phyloP scores from a whole-genome alignment of 2,797 vertebrate species.

The Ambastaia sidthimunki region DNA sequence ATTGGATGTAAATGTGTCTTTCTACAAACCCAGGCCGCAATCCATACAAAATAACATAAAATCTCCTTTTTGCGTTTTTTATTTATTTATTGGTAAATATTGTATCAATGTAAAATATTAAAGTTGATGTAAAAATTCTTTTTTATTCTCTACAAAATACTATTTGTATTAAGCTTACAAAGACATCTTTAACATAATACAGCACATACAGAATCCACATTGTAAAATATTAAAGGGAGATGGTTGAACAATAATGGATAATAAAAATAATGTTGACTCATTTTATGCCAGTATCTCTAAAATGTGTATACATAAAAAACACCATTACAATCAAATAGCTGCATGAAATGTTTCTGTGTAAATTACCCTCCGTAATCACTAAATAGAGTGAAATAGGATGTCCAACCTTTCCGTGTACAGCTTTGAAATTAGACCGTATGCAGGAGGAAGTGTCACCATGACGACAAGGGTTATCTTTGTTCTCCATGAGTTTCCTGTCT shows the following conservation, averaged over 20 bases:
- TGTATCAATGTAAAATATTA: too few relatives aligned
- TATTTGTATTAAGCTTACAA: too few relatives aligned
- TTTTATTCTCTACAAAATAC: too few relatives aligned
- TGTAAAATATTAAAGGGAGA: neutral
- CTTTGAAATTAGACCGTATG: slow-evolving; percentile 32
- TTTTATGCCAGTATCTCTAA: neutral
- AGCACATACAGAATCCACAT: neutral
- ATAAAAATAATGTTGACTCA: neutral
- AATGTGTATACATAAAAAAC: neutral
- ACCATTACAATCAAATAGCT: neutral
- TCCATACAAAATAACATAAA: too few relatives aligned
- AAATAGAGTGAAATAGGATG: slow-evolving; percentile 25
- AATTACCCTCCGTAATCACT: neutral
- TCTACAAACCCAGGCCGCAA: too few relatives aligned
- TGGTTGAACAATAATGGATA: neutral
- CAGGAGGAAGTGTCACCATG: slow-evolving; percentile 81
- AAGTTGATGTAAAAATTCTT: too few relatives aligned
- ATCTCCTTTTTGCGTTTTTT: too few relatives aligned
- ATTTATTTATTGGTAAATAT: too few relatives aligned
- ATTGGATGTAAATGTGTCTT: too few relatives aligned
- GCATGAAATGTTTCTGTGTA: slow-evolving; percentile 2
- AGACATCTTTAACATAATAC: too few relatives aligned
- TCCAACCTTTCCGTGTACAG: neutral
- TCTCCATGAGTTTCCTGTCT: slow-evolving; percentile 84
- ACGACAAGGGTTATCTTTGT: slow-evolving; percentile 85